phyloP scores from a whole-genome alignment of 2,113 vertebrate species.

The Gobius niger region DNA sequence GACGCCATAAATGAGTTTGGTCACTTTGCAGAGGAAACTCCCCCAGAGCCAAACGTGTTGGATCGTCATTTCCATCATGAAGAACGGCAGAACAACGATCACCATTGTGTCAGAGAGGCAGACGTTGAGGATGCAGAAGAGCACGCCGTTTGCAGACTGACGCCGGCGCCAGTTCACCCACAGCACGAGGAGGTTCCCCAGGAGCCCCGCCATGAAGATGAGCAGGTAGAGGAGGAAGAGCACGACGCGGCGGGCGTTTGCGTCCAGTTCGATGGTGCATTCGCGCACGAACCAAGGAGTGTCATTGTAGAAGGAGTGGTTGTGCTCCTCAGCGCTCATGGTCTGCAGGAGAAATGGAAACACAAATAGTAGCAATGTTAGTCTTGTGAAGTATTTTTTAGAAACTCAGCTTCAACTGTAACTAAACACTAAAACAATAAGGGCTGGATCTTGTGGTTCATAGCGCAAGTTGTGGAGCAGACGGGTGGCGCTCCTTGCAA shows the following conservation, averaged over 20 bases:
- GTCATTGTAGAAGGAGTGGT: slow-evolving; percentile 68
- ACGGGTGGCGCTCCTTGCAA: too few relatives aligned
- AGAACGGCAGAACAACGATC: slow-evolving; percentile 84
- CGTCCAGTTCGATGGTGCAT: slow-evolving; percentile 77
- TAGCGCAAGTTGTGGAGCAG: too few relatives aligned
- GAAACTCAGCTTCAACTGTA: too few relatives aligned
- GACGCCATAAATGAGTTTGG: slow-evolving; percentile 84
- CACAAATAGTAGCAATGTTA: slow-evolving; percentile 27
- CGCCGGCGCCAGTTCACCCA: slow-evolving; percentile 88
- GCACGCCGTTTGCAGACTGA: slow-evolving; percentile 76
- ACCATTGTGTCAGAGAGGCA: slow-evolving; percentile 89
- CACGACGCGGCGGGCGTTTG: slow-evolving; percentile 72
- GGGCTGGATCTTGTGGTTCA: too few relatives aligned
- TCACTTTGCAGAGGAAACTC: slow-evolving; percentile 89
- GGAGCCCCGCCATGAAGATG: slow-evolving; percentile 86
- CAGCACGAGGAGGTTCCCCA: slow-evolving; percentile 86
- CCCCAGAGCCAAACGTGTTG: slow-evolving; percentile 92
- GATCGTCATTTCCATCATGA: slow-evolving; percentile 88
- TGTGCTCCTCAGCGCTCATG: slow-evolving; percentile 63
- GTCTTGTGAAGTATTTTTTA: too few relatives aligned
- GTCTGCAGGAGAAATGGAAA: slow-evolving; percentile 33
- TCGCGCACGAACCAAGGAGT: slow-evolving; percentile 76
- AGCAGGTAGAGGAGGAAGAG: slow-evolving; percentile 88
- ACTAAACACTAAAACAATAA: too few relatives aligned
- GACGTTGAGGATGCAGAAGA: slow-evolving; percentile 89